Evolutionary conservation across 2,888 invertebrate genomes (phyloP).

Genomic region (Ichneumon xanthorius): DNA sequence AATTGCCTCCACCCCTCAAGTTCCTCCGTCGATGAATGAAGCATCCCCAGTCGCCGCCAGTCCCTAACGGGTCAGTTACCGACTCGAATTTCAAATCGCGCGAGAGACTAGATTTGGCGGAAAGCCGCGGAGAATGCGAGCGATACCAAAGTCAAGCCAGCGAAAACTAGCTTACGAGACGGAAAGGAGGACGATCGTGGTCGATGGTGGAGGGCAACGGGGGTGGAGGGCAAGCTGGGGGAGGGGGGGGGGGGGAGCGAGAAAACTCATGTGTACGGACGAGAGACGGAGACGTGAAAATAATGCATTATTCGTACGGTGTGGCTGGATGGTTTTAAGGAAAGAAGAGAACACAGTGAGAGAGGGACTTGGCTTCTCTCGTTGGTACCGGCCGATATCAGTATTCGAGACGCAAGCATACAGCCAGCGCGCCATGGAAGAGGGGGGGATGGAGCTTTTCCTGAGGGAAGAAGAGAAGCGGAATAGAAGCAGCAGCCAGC

Average conservation of each 20-base stretch:
- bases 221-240: neutral
- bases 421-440: conserved; percentile 63
- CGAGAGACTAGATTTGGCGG: conserved; percentile 24
- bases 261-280: conserved; percentile 51
- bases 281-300: conserved; percentile 66
- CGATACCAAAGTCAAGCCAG: conserved; percentile 10
- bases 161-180: conserved; percentile 50
- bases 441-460: conserved; percentile 75
- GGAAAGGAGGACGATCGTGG: conserved; percentile 33
- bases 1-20: conserved; percentile 5
- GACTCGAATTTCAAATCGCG: conserved; percentile 6
- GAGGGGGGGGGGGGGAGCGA: neutral
- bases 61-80: conserved; percentile 24
- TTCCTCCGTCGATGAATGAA: conserved; percentile 56
- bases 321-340: conserved; percentile 77
- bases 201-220: neutral
- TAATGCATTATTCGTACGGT: conserved; percentile 83
- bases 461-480: conserved; percentile 78
- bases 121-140: conserved; percentile 1
- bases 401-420: conserved; percentile 82
- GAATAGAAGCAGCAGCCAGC: conserved; percentile 65
- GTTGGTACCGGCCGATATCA: conserved; percentile 82
- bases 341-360: conserved; percentile 61
- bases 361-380: conserved; percentile 80
- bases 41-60: conserved; percentile 31